Conservation (phyloP, 30 jellyfish, hydroid and myxozoan genomes). For the Hydractinia echinata region DNA sequence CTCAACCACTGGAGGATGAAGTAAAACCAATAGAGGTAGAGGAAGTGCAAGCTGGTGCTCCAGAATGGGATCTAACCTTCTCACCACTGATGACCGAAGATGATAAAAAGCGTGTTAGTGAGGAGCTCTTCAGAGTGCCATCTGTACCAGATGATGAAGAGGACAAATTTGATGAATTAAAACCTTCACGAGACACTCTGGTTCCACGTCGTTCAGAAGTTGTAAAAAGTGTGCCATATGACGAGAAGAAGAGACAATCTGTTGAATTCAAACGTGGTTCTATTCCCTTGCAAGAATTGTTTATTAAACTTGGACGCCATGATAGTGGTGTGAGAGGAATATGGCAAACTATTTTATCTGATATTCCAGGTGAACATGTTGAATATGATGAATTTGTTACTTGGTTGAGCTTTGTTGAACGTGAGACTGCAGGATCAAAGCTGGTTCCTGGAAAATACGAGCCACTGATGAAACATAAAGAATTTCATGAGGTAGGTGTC, state of each 20-base stretch:
- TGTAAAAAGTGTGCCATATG: conserved; percentile 26
- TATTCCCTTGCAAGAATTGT: conserved; percentile 44
- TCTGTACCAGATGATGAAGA: conserved; percentile 25
- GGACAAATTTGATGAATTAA: conserved; percentile 3
- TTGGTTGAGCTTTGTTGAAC: conserved; percentile 85
- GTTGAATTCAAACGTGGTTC: conserved; percentile 16
- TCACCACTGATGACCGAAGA: conserved; percentile 42
- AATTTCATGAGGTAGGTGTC: conserved; percentile 59
- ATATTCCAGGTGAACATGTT: conserved; percentile 24
- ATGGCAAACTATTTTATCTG: conserved; percentile 52
- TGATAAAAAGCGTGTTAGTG: conserved; percentile 35
- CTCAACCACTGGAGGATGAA: conserved; percentile 34
- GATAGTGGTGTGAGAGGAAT: conserved; percentile 45
- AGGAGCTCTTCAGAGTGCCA: conserved; percentile 40
- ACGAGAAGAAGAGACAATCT: conserved; percentile 40
- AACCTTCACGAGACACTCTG: neutral
- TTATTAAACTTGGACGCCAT: conserved; percentile 42
- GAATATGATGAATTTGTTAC: conserved; percentile 54
- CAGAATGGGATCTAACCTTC: conserved; percentile 22
- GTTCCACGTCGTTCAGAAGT: conserved; percentile 14
- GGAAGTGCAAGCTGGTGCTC: conserved; percentile 35
- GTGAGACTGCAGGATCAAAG: conserved; percentile 48
- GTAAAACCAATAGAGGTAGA: conserved; percentile 45
- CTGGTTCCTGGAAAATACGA: conserved; percentile 48
- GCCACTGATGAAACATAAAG: conserved; percentile 55